These are phyloP conservation scores for Deroplatys truncata DNA, from an alignment of 2,888 invertebrate species.

Conservation along the genomic window DNA sequence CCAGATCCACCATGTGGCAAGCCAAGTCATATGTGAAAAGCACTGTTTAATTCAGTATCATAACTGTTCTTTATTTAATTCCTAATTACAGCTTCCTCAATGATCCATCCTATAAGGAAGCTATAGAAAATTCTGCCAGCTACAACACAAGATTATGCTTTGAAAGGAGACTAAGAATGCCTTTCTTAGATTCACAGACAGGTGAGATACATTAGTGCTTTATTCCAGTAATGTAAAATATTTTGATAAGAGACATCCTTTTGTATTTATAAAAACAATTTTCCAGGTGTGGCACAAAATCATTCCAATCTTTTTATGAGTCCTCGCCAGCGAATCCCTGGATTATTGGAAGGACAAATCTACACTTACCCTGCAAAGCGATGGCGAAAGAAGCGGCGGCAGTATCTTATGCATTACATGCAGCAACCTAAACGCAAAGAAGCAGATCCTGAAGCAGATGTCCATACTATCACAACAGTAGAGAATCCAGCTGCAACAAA, in stretches of 20 bases:
- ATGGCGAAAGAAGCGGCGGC: constrained; percentile 88
- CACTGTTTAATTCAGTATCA: not conserved
- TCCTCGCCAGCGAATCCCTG: constrained; percentile 85
- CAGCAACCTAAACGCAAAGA: constrained; percentile 46
- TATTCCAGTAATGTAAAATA: not conserved
- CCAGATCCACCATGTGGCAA: no score
- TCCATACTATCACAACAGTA: constrained; percentile 62
- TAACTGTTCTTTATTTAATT: not conserved
- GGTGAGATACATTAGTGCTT: constrained; percentile 50
- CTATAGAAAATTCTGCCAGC: constrained; percentile 86
- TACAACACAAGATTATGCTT: constrained; percentile 89
- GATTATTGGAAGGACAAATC: constrained; percentile 81
- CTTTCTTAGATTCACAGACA: constrained; percentile 94
- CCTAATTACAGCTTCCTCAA: constrained; percentile 69
- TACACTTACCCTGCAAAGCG: constrained; percentile 84
- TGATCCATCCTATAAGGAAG: constrained; percentile 86
- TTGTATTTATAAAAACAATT: not conserved
- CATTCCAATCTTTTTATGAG: constrained; percentile 89
- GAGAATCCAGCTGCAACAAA: constrained; percentile 51
- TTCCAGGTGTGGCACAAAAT: constrained; percentile 83
- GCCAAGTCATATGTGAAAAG: no score
- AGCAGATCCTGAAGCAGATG: constrained; percentile 41
- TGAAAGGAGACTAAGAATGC: constrained; percentile 87
- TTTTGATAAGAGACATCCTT: not conserved
- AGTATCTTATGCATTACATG: constrained; percentile 67